Conservation (phyloP, 2,113 vertebrate genomes). For the Platysteira castanea region DNA sequence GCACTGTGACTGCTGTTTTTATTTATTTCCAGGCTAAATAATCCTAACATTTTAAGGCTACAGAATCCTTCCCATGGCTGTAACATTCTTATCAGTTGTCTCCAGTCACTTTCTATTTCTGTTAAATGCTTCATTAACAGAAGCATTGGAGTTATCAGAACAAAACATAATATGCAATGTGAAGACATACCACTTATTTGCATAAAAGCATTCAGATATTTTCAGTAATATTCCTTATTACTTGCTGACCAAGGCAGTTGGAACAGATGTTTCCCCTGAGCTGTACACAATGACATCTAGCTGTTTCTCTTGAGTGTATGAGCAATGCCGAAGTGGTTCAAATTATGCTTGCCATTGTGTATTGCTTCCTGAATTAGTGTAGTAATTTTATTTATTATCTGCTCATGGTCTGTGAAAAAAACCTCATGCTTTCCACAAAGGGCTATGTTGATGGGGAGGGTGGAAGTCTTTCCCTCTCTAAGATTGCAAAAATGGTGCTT, state of each 20-base stretch:
- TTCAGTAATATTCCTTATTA: not conserved
- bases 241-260: slow-evolving; percentile 29
- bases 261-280: slow-evolving; percentile 38
- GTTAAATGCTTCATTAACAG: not conserved
- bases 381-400: slow-evolving; percentile 36
- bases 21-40: not conserved
- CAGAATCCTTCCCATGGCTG: not conserved
- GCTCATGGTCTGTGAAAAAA: not conserved
- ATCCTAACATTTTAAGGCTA: not conserved
- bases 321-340: slow-evolving; percentile 23
- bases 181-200: not conserved
- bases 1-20: not conserved
- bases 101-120: slow-evolving; percentile 2
- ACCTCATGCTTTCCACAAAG: not conserved
- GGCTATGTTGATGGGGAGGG: not conserved
- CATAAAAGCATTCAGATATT: not conserved
- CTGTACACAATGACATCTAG: slow-evolving; percentile 4
- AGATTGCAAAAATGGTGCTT: not conserved
- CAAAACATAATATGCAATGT: not conserved
- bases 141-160: not conserved
- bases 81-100: not conserved
- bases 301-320: not conserved
- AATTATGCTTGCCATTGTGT: slow-evolving; percentile 29
- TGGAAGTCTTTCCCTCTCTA: not conserved
- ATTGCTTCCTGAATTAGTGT: slow-evolving; percentile 38